A percentile compares a stretch with the other conserved stretches of the same genome.
Conservation (phyloP, 2,888 invertebrate genomes). For the Parascotia fuliginaria region DNA sequence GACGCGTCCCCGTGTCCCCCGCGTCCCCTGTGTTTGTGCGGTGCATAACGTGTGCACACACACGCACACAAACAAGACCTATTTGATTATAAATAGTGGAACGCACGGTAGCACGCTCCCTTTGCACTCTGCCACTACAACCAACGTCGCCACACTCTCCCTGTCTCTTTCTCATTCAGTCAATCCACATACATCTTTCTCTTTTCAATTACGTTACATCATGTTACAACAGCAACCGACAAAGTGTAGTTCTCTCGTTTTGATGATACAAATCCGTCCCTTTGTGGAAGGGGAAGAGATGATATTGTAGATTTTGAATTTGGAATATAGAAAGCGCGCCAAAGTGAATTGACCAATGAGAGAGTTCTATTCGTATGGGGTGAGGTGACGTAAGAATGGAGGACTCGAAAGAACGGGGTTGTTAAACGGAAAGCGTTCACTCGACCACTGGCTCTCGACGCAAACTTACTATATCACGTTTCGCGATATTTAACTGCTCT, state of each 20-base stretch:
- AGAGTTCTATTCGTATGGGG: slow-evolving; percentile 68
- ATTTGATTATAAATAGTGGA: slow-evolving; percentile 85
- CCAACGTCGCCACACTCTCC: slow-evolving; percentile 69
- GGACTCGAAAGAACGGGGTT: slow-evolving; percentile 75
- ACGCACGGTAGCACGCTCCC: slow-evolving; percentile 85
- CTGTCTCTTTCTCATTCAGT: slow-evolving; percentile 59
- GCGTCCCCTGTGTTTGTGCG: slow-evolving; percentile 62
- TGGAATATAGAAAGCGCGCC: slow-evolving; percentile 78
- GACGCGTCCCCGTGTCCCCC: slow-evolving; percentile 46
- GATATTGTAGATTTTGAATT: slow-evolving; percentile 55
- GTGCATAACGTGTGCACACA: slow-evolving; percentile 79
- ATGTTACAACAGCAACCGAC: slow-evolving; percentile 63
- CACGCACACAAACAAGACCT: slow-evolving; percentile 70
- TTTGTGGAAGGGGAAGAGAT: slow-evolving; percentile 60
- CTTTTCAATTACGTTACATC: slow-evolving; percentile 77
- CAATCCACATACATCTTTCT: slow-evolving; percentile 51
- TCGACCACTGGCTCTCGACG: slow-evolving; percentile 72
- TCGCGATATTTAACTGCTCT: slow-evolving; percentile 75
- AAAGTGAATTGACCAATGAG: slow-evolving; percentile 75
- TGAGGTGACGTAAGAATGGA: slow-evolving; percentile 81
- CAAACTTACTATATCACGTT: slow-evolving; percentile 66
- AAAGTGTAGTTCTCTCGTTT: slow-evolving; percentile 65
- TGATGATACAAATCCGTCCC: slow-evolving; percentile 43
- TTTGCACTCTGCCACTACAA: slow-evolving; percentile 81
- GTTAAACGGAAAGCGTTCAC: slow-evolving; percentile 80